Conservation (phyloP, 2,797 vertebrate species). For the Allobates femoralis region DNA sequence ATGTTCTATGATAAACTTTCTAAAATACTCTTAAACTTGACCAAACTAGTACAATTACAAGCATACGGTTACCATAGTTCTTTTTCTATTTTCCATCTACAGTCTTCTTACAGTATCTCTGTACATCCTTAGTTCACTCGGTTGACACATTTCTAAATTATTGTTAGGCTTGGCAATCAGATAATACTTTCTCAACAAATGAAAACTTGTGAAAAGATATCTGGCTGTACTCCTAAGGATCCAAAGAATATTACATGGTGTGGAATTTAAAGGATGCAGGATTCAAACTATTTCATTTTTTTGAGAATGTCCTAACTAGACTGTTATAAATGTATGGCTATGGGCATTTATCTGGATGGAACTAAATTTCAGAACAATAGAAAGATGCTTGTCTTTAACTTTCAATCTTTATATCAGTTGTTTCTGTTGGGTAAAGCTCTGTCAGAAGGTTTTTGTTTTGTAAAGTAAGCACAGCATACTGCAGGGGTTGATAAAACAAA, state of each 20-base stretch:
- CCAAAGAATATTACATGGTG: not conserved
- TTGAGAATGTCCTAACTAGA: no score
- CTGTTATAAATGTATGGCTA: no score
- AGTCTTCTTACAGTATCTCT: not conserved
- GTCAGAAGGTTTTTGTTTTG: no score
- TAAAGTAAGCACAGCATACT: no score
- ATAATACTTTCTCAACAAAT: not conserved
- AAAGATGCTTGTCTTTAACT: no score
- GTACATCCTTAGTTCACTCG: not conserved
- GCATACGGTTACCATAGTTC: not conserved
- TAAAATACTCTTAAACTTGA: not conserved
- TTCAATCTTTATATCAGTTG: no score
- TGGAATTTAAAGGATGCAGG: not conserved
- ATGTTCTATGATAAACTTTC: no score
- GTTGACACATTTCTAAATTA: not conserved
- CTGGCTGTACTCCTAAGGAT: not conserved
- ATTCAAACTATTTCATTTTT: no score
- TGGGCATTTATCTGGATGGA: no score
- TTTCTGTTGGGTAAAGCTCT: no score
- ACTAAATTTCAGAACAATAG: no score
- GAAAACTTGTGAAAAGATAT: not conserved
- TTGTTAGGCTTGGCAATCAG: not conserved
- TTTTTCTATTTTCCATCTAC: not conserved
- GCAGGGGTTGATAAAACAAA: no score
- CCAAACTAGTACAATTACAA: not conserved